Conservation (phyloP, 2,797 vertebrate genomes). For the Parambassis ranga region DNA sequence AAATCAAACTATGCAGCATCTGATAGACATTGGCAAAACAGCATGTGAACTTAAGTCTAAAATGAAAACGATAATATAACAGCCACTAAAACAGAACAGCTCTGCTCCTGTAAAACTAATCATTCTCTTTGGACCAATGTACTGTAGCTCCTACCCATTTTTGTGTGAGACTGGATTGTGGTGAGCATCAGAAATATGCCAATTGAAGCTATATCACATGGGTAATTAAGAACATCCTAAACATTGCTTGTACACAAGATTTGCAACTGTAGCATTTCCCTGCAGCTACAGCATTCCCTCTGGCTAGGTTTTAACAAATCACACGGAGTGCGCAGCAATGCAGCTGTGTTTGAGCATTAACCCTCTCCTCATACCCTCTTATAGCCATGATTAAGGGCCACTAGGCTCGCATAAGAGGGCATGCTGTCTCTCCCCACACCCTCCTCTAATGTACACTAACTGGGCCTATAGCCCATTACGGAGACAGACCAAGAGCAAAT, state of each 20-base stretch:
- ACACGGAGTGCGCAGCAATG: conserved; percentile 27
- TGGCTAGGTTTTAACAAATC: conserved; percentile 50
- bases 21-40: too few relatives aligned
- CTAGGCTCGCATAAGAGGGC: conserved; percentile 39
- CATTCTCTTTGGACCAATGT: too few relatives aligned
- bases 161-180: too few relatives aligned
- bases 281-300: conserved; percentile 3
- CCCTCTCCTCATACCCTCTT: conserved; percentile 46
- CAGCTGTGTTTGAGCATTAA: conserved; percentile 32
- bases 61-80: too few relatives aligned
- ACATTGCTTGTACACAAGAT: conserved; percentile 16
- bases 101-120: too few relatives aligned
- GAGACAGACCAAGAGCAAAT: conserved; percentile 54
- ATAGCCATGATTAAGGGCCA: conserved; percentile 58
- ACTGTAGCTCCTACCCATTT: too few relatives aligned
- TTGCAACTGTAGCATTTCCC: not conserved
- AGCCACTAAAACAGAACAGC: too few relatives aligned
- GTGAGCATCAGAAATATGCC: not conserved
- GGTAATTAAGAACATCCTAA: conserved; percentile 22
- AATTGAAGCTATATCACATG: conserved; percentile 20
- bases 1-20: too few relatives aligned
- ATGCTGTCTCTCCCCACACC: conserved; percentile 25
- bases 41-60: too few relatives aligned
- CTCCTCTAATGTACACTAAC: conserved; percentile 66
- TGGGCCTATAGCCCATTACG: conserved; percentile 60